These are phyloP conservation scores for Pteropus alecto DNA, from an alignment of 2,113 vertebrate genomes.

Conservation along the genomic window DNA sequence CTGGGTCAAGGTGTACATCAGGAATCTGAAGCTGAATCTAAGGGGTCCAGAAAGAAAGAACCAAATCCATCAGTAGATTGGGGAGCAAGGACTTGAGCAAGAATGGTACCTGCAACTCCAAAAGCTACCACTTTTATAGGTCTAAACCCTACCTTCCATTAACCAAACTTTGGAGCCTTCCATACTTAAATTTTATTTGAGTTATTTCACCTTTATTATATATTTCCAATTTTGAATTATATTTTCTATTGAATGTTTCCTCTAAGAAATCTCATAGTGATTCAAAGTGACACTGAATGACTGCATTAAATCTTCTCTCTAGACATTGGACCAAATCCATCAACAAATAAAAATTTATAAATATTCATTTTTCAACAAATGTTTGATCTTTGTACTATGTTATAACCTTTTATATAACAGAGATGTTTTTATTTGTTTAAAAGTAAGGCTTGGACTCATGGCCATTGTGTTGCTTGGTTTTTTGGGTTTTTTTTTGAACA, in stretches of 20 bases:
- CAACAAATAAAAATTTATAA: background rate
- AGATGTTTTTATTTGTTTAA: background rate
- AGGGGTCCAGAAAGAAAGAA: background rate
- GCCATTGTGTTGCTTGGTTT: background rate
- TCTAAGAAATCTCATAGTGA: background rate
- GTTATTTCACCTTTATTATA: background rate
- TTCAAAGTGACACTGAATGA: background rate
- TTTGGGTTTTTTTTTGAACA: background rate
- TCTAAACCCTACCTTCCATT: background rate
- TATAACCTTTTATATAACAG: background rate
- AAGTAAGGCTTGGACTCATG: background rate
- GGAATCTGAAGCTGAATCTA: background rate
- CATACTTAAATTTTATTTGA: background rate
- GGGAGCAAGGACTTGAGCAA: background rate
- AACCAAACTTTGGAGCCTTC: background rate
- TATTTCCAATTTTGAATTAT: background rate
- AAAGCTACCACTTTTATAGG: background rate
- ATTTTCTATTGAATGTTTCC: background rate
- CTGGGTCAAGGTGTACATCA: conserved; percentile 56
- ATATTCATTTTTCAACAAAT: background rate
- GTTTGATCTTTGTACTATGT: background rate
- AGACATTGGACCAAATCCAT: background rate
- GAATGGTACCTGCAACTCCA: background rate
- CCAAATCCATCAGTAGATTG: background rate
- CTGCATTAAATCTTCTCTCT: background rate